Evolutionary conservation across 2,888 invertebrate genomes (phyloP), one percentile per base, ranked within the genome.

Genomic region (Cantharis rustica): DNA sequence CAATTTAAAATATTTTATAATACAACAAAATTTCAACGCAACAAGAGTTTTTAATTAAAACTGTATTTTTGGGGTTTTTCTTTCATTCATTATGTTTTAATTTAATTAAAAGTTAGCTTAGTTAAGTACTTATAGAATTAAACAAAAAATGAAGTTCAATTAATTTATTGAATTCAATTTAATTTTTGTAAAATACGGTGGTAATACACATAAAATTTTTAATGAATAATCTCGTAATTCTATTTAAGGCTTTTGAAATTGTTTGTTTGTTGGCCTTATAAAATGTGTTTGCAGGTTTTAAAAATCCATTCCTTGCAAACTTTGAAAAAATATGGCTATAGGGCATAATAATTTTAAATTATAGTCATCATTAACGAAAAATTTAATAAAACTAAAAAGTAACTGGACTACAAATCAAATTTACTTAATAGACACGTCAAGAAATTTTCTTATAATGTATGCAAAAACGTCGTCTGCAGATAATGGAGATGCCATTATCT

Each of bases 381-480:
- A 47, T 47, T 47, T 47, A 47, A 47, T 47, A 47, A 47, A 47
- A 47, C 47, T 47, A 68, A 69, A 69, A 69, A 11, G 31, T 70
- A 70, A 73, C 27, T 61, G 63, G 63, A 13, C 63, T 23, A 74
- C 74, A 74, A 74, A 74, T 74, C 74, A 69, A 70, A 61, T 15
- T 15, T 61, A 47, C 26, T 70, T 69, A 74, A 74, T 69, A 64
- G 74, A 47, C 73, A 16, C 68, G 31, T 72, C 61, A 17, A 62
- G 47, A 77, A 72, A 71, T 69, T 73, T 72, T 62, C 80, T 77
- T 78, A 79, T 81, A 82, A 83, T 82, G 82, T 80, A 77, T 79
- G 78, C 77, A 80, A 75, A 77, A 79, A 82, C 81, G 85, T 84
- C 84, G 81, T 80, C 78, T 79, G 83, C 85, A 85, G 84, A 82